Percentiles rank a stretch among this genome's conserved stretches.
phyloP scores from a whole-genome alignment of 2,888 invertebrate species.

The Melanostoma mellinum region DNA sequence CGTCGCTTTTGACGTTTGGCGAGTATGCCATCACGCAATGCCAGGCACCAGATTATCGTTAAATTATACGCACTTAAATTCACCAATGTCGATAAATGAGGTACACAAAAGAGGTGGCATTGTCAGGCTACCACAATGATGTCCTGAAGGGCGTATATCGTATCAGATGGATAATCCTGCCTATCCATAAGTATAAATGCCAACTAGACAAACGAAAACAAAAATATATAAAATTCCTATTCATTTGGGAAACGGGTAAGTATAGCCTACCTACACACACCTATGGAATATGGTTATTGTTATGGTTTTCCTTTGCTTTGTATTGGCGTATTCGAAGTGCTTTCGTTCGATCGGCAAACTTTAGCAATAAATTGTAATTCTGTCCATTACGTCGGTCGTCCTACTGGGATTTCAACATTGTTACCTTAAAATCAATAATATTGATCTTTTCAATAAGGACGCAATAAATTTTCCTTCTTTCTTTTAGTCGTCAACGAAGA shows the following conservation, averaged over 20 bases:
- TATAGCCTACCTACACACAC: no score
- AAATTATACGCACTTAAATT: slow-evolving; percentile 31
- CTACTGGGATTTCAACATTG: slow-evolving; percentile 18
- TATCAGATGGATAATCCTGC: slow-evolving; percentile 30
- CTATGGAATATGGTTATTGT: not conserved
- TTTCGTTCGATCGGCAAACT: slow-evolving; percentile 23
- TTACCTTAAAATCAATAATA: slow-evolving; percentile 37
- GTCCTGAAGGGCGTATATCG: slow-evolving; percentile 3
- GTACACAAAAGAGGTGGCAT: not conserved
- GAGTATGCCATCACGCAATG: not conserved
- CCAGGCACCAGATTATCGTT: slow-evolving; percentile 13
- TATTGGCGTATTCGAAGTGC: slow-evolving; percentile 12
- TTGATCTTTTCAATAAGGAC: slow-evolving; percentile 25
- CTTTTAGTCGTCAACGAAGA: not conserved
- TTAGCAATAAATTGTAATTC: slow-evolving; percentile 46
- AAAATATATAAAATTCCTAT: slow-evolving; percentile 33
- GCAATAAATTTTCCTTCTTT: slow-evolving; percentile 18
- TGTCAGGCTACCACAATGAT: slow-evolving; percentile 2
- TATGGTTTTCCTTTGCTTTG: not conserved
- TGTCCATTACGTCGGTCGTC: slow-evolving; percentile 21
- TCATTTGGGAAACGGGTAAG: not conserved
- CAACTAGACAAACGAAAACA: slow-evolving; percentile 30
- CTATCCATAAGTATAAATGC: slow-evolving; percentile 10
- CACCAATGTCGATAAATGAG: slow-evolving; percentile 5
- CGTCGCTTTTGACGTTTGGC: slow-evolving; percentile 13